A percentile compares a stretch with the other conserved stretches of the same genome.
These are phyloP conservation scores for Pectinophora gossypiella DNA, from an alignment of 1,140 invertebrate genomes.

Conservation along the genomic window DNA sequence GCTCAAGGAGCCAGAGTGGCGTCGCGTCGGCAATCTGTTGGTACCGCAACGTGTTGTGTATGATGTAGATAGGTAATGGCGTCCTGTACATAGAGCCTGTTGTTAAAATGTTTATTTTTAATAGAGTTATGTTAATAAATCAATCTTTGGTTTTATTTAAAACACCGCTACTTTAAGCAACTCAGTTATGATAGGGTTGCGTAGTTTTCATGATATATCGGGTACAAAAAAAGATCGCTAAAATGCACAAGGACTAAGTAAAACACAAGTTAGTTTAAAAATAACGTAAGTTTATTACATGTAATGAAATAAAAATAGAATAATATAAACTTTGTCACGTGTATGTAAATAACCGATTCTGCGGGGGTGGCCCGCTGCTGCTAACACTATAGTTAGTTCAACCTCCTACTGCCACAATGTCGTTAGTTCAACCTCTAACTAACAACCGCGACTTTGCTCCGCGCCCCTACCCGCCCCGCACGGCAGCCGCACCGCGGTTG, in stretches of 20 bases:
- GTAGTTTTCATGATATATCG: too few relatives aligned
- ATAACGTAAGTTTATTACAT: slow-evolving; percentile 74
- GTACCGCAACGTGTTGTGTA: slow-evolving; percentile 20
- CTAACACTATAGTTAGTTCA: background rate
- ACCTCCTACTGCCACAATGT: background rate
- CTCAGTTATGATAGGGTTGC: too few relatives aligned
- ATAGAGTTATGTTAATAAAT: slow-evolving; percentile 72
- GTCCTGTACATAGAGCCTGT: slow-evolving; percentile 61
- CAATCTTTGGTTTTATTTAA: slow-evolving; percentile 46
- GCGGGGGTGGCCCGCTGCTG: background rate
- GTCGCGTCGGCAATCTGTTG: too few relatives aligned
- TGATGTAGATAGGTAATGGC: slow-evolving; percentile 56
- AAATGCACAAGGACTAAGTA: slow-evolving; percentile 8
- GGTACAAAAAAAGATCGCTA: too few relatives aligned
- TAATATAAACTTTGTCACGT: slow-evolving; percentile 57
- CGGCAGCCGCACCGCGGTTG: too few relatives aligned
- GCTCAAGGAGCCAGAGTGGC: too few relatives aligned
- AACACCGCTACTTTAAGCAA: too few relatives aligned
- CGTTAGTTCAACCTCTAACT: background rate
- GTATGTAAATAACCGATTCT: slow-evolving; percentile 35
- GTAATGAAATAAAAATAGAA: slow-evolving; percentile 71
- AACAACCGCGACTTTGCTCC: background rate
- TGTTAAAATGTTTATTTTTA: slow-evolving; percentile 71
- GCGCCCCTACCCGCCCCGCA: too few relatives aligned
- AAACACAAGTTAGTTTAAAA: slow-evolving; percentile 54